Percentiles rank a stretch among this genome's conserved stretches.
phyloP scores from a whole-genome alignment of 2,888 invertebrate genomes.

The Pterostichus niger region DNA sequence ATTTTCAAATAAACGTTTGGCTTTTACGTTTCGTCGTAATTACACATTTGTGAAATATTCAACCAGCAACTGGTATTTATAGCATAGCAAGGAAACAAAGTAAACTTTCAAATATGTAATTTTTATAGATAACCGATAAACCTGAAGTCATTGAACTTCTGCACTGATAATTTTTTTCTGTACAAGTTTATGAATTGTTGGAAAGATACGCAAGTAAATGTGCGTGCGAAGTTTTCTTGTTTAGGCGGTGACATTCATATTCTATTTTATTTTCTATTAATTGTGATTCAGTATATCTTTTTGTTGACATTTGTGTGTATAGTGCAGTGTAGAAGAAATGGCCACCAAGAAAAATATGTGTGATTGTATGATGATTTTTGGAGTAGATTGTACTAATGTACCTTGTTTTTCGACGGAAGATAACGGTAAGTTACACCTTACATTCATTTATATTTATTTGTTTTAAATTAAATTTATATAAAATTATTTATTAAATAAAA shows the following conservation, averaged over 20 bases:
- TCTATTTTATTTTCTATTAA: constrained; percentile 2
- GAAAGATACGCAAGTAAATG: constrained; percentile 11
- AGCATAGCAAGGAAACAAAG: constrained; percentile 17
- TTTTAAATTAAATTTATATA: no score
- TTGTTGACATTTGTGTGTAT: constrained; percentile 13
- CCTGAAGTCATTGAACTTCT: constrained; percentile 50
- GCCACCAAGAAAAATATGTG: background rate
- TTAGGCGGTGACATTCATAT: background rate
- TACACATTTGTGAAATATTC: background rate
- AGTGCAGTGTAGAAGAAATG: background rate
- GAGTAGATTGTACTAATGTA: background rate
- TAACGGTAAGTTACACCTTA: background rate
- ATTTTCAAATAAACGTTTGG: no score
- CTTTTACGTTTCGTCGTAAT: no score
- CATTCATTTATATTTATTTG: background rate
- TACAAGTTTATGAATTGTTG: constrained; percentile 22
- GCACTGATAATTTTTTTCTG: constrained; percentile 46
- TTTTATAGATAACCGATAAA: constrained; percentile 52
- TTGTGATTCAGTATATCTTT: background rate
- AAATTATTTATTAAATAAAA: no score
- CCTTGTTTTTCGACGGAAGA: background rate
- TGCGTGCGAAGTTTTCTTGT: constrained; percentile 28
- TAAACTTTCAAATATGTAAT: constrained; percentile 54
- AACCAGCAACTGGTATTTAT: background rate
- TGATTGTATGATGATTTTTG: constrained; percentile 8